Conservation (phyloP, 1,140 invertebrate genomes). For the Saccostrea echinata region DNA sequence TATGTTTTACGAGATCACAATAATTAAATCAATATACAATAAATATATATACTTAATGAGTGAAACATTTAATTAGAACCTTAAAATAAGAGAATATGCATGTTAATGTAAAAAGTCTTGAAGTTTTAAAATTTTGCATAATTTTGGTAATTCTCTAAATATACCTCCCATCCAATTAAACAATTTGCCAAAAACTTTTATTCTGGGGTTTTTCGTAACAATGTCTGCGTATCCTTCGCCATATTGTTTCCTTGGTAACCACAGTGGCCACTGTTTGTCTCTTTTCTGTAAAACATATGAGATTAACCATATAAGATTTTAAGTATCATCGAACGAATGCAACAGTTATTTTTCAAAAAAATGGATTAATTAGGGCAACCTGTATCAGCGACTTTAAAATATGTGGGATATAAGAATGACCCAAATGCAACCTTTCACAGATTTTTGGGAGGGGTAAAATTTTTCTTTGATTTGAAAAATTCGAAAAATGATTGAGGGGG, state of each 20-base stretch:
- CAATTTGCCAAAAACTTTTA: slow-evolving; percentile 79
- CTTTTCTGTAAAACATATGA: slow-evolving; percentile 76
- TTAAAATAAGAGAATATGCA: background rate
- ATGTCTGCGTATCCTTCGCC: slow-evolving; percentile 82
- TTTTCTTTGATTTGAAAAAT: too few species aligned
- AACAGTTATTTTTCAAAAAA: too few species aligned
- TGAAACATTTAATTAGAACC: background rate
- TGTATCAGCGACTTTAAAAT: too few species aligned
- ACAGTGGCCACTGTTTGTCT: slow-evolving; percentile 82
- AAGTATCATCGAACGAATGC: too few species aligned
- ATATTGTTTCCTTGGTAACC: slow-evolving; percentile 83
- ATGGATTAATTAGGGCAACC: too few species aligned
- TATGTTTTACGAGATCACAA: background rate
- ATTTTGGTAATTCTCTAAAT: slow-evolving; percentile 17
- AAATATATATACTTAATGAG: background rate
- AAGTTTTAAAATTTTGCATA: too few species aligned
- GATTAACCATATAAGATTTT: too few species aligned
- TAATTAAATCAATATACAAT: background rate
- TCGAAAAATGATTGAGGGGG: too few species aligned
- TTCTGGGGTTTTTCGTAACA: slow-evolving; percentile 78
- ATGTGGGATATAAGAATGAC: too few species aligned
- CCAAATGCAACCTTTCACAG: too few species aligned
- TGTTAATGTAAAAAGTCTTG: too few species aligned
- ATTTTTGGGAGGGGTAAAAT: too few species aligned
- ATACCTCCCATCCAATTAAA: slow-evolving; percentile 81